A percentile compares a stretch with the other conserved stretches of the same genome.
Conservation (phyloP, 2,113 vertebrate genomes). For the Bombycilla garrulus region DNA sequence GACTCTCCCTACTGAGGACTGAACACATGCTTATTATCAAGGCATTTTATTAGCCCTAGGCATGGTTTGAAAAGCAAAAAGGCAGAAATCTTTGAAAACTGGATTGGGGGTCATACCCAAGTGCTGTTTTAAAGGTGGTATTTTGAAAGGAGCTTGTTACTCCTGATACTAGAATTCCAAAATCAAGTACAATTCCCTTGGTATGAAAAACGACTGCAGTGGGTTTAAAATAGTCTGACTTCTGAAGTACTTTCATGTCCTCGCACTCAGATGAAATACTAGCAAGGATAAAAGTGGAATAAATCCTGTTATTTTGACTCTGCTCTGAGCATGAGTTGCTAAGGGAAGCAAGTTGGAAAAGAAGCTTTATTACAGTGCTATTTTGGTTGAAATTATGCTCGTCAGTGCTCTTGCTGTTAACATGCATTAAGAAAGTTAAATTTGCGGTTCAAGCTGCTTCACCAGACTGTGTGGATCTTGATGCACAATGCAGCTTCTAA, state of each 20-base stretch:
- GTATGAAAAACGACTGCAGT: neutral
- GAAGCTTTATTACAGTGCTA: constrained; percentile 20
- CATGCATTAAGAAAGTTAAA: constrained; percentile 22
- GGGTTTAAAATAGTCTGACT: constrained; percentile 35
- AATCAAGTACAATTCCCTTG: neutral
- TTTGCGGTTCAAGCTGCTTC: constrained; percentile 30
- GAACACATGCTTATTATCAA: neutral
- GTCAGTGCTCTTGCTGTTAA: constrained; percentile 15
- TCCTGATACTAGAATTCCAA: neutral
- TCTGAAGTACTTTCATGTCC: constrained; percentile 19
- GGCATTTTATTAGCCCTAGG: neutral
- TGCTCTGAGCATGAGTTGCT: neutral
- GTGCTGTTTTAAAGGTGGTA: neutral
- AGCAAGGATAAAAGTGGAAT: constrained; percentile 37
- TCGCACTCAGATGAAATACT: constrained; percentile 21
- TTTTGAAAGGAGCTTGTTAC: neutral
- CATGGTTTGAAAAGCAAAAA: neutral
- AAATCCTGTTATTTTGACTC: constrained; percentile 38
- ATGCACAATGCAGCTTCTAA: neutral
- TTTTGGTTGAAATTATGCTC: constrained; percentile 26
- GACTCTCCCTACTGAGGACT: neutral
- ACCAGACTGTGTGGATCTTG: constrained; percentile 29
- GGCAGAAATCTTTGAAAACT: neutral
- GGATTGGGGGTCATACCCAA: neutral
- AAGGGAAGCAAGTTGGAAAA: constrained; percentile 45